Percentiles rank a stretch among this genome's conserved stretches.
phyloP scores from a whole-genome alignment of 2,888 invertebrate species.

The Microctonus brassicae region DNA sequence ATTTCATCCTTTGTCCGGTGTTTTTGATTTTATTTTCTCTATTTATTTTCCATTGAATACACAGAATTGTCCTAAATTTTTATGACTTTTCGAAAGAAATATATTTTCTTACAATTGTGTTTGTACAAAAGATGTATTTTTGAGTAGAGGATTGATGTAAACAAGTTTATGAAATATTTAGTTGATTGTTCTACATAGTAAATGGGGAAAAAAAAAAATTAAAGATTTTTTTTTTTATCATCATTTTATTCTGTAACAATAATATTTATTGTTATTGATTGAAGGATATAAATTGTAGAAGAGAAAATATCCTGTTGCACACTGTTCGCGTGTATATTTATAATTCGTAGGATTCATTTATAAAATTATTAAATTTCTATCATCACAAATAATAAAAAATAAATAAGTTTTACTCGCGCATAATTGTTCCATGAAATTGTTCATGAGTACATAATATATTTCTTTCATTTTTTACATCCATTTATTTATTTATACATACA shows the following conservation, averaged over 20 bases:
- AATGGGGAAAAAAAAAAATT: neutral
- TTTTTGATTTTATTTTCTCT: neutral
- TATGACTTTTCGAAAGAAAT: neutral
- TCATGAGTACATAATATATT: neutral
- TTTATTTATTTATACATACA: neutral
- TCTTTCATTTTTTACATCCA: neutral
- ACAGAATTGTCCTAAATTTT: neutral
- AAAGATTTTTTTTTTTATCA: neutral
- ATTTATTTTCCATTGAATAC: neutral
- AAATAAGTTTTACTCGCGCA: neutral
- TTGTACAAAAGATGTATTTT: no score
- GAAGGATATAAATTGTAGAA: neutral
- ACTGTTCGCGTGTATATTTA: neutral
- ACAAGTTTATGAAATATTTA: neutral
- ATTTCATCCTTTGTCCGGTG: neutral
- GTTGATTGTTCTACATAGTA: neutral
- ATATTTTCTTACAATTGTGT: no score
- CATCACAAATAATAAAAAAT: neutral
- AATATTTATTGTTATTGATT: neutral
- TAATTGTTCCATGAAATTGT: neutral
- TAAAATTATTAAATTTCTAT: neutral
- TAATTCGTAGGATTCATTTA: neutral
- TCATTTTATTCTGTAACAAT: neutral
- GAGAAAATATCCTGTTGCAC: neutral
- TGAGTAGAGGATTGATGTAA: neutral